Percentiles rank a stretch among this genome's conserved stretches.
Evolutionary conservation across 2,888 invertebrate genomes (phyloP).

Genomic region (Pogonocherus hispidulus): DNA sequence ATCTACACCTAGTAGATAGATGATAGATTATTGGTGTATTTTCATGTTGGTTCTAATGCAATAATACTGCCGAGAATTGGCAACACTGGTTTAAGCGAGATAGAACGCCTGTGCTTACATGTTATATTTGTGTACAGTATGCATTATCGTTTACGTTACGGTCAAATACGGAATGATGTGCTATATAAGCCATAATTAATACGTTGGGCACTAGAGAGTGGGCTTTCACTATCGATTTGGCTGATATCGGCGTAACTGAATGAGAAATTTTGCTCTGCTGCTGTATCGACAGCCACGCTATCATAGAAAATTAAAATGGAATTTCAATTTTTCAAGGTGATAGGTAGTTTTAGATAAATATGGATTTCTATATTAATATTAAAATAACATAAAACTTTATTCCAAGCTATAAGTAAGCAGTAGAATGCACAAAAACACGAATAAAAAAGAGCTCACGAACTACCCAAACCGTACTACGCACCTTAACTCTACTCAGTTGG

Average conservation of each 20-base stretch:
- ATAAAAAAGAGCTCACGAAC: no score
- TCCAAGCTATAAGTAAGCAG: no score
- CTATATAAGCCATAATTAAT: slow-evolving; percentile 15
- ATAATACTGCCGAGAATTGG: neutral
- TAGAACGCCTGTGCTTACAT: neutral
- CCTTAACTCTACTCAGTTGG: no score
- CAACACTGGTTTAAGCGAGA: slow-evolving; percentile 8
- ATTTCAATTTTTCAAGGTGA: no score
- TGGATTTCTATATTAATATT: no score
- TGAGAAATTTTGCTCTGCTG: slow-evolving; percentile 14
- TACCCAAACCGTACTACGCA: no score
- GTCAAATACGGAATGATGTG: neutral
- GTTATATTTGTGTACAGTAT: neutral
- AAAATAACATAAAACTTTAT: no score
- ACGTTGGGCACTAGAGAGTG: neutral
- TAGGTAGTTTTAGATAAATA: no score
- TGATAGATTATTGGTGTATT: neutral
- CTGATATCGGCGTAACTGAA: slow-evolving; percentile 1
- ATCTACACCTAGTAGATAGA: no score
- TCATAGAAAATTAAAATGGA: no score
- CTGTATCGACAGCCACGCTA: no score
- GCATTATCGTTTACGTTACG: slow-evolving; percentile 22
- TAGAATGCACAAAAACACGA: no score
- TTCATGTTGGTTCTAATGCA: neutral
- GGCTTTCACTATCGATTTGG: neutral